Conservation (phyloP, 2,113 vertebrate genomes). For the Dipodomys stephensi region DNA sequence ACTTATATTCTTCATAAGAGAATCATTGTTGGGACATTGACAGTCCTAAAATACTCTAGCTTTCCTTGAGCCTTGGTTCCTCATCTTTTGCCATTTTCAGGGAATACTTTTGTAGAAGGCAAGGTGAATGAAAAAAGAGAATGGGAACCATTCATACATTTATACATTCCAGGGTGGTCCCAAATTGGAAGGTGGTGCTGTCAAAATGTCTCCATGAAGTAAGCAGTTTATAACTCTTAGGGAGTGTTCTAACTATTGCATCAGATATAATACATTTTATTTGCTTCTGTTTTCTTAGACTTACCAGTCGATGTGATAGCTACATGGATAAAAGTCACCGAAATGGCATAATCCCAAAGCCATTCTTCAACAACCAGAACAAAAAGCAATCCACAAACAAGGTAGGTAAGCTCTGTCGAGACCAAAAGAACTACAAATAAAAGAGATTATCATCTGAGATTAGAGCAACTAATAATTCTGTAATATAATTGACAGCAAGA, state of each 20-base stretch:
- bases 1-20: neutral
- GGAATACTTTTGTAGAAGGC: neutral
- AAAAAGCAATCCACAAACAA: constrained; percentile 91
- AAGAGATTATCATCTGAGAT: constrained; percentile 5
- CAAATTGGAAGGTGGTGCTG: neutral
- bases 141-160: neutral
- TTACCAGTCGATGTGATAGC: constrained; percentile 89
- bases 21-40: neutral
- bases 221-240: neutral
- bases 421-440: constrained; percentile 82
- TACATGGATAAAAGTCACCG: constrained; percentile 90
- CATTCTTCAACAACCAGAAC: constrained; percentile 90
- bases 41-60: neutral
- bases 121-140: neutral
- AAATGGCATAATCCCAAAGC: constrained; percentile 93
- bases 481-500: constrained; percentile 6
- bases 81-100: neutral
- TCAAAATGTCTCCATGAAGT: neutral
- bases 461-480: neutral
- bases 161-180: neutral
- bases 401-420: constrained; percentile 91
- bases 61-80: neutral
- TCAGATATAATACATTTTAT: constrained; percentile 1
- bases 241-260: neutral
- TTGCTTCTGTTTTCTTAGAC: constrained; percentile 56